Percentiles rank a stretch among this genome's conserved stretches.
phyloP scores from a whole-genome alignment of 2,888 invertebrate genomes.

The Torymus auratus region DNA sequence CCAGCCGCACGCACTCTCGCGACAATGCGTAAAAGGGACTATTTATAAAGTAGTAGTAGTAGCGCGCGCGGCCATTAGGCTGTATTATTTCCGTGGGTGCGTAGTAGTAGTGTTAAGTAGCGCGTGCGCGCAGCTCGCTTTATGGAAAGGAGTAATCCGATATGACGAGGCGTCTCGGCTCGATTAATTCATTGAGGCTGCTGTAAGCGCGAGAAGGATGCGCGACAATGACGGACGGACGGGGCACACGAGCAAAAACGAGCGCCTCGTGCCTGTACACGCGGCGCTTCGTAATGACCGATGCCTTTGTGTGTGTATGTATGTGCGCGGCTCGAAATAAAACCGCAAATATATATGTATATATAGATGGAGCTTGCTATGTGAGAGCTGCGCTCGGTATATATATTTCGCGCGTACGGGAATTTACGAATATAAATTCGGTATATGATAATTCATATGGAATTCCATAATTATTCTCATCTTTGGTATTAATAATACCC shows the following conservation, averaged over 20 bases:
- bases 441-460: too few relatives aligned
- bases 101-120: slow-evolving; percentile 22
- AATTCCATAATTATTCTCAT: too few relatives aligned
- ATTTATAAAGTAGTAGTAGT: slow-evolving; percentile 43
- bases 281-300: neutral
- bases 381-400: too few relatives aligned
- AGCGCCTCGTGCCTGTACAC: neutral
- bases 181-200: slow-evolving; percentile 46
- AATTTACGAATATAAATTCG: too few relatives aligned
- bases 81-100: slow-evolving; percentile 46
- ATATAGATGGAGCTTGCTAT: too few relatives aligned
- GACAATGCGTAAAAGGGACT: slow-evolving; percentile 24
- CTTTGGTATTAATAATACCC: too few relatives aligned
- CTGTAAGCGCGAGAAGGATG: neutral
- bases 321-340: slow-evolving; percentile 15
- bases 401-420: too few relatives aligned
- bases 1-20: too few relatives aligned
- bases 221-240: neutral
- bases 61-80: slow-evolving; percentile 1
- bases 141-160: slow-evolving; percentile 53
- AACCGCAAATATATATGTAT: slow-evolving; percentile 5
- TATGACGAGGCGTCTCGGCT: slow-evolving; percentile 42
- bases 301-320: neutral
- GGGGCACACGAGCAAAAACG: neutral
- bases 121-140: slow-evolving; percentile 34